Conservation (phyloP, 2,113 vertebrate genomes). For the Blennius ocellaris region DNA sequence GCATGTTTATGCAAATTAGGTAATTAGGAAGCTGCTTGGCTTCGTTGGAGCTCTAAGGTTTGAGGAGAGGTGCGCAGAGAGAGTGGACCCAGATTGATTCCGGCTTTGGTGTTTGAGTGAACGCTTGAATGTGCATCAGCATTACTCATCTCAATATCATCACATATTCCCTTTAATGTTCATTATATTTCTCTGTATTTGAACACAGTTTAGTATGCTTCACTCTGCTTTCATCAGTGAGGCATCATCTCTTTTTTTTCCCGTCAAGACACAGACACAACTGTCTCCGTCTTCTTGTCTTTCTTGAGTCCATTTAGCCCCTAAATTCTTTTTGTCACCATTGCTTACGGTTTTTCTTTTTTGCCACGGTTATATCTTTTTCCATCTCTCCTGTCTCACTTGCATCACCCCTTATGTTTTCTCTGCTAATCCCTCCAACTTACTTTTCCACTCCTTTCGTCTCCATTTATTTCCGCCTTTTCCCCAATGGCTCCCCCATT, state of each 20-base stretch:
- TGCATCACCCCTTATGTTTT: no score
- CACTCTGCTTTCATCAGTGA: slow-evolving; percentile 4
- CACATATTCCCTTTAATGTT: slow-evolving; percentile 40
- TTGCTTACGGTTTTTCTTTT: slow-evolving; percentile 24
- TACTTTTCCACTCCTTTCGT: no score
- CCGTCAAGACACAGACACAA: background rate
- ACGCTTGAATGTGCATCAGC: background rate
- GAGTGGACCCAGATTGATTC: slow-evolving; percentile 28
- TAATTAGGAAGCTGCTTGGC: slow-evolving; percentile 70
- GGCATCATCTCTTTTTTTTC: background rate
- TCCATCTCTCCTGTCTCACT: background rate
- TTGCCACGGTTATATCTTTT: background rate
- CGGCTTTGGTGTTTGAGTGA: slow-evolving; percentile 36
- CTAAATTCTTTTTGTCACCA: slow-evolving; percentile 34
- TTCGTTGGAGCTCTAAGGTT: slow-evolving; percentile 44
- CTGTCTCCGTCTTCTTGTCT: slow-evolving; percentile 3
- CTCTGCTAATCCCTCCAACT: no score
- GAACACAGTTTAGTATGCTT: slow-evolving; percentile 33
- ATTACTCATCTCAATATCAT: slow-evolving; percentile 21
- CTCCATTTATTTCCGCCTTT: no score
- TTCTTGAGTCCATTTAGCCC: slow-evolving; percentile 16
- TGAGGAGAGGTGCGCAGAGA: slow-evolving; percentile 34
- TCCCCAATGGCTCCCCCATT: no score
- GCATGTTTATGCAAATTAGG: slow-evolving; percentile 74
- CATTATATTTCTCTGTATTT: background rate